Base-by-base conservation (phyloP, 2,888 invertebrate species). In the Bembecia ichneumoniformis region DNA sequence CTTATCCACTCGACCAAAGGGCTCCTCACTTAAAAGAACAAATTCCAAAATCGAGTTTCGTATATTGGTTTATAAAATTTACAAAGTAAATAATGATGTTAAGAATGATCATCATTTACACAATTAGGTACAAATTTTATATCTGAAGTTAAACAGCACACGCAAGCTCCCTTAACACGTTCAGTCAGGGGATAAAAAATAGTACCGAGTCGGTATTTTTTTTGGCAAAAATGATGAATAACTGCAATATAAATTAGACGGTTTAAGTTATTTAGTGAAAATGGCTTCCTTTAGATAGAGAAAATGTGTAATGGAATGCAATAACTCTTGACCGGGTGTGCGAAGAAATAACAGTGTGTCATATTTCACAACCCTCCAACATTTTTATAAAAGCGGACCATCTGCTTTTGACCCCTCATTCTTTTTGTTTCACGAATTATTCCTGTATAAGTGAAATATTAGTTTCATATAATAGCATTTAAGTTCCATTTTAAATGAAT, bases 281-380 rank as follows among this genome's bases (percentile, higher is more conserved):
- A 87, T 82, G 79, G 86, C 84, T 86, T 84, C 82, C 82, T 83
- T 79, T 81, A 84, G 83, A 86, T 86, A 86, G 83, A 86, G 84
- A 72, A 83, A 84, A 78, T 82, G 82, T 82, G 82, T 86, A 86
- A 87, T 87, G 82, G 86, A 87, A 86, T 87, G 86, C 87, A 82
- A 86, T 86, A 87, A 87, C 84, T 86, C 86, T 84, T 86, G 87
- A 84, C 84, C 87, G 86, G 87, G 82, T 87, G 87, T 82, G 86
- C 87, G 86, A 82, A 82, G 86, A 83, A 86, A 87, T 87, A 87
- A 87, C 86, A 83, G 80, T 79, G 83, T 86, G 86, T 87, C 86
- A 86, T 87, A 86, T 86, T 87, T 87, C 87, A 86, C 82, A 80
- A 81, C 86, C 84, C 84, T 84, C 86, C 83, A 81, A 87, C 86